Evolutionary conservation across 1,140 invertebrate species (phyloP), one percentile per base, ranked within the genome.

Genomic region (Pemphigus obesinymphae): DNA sequence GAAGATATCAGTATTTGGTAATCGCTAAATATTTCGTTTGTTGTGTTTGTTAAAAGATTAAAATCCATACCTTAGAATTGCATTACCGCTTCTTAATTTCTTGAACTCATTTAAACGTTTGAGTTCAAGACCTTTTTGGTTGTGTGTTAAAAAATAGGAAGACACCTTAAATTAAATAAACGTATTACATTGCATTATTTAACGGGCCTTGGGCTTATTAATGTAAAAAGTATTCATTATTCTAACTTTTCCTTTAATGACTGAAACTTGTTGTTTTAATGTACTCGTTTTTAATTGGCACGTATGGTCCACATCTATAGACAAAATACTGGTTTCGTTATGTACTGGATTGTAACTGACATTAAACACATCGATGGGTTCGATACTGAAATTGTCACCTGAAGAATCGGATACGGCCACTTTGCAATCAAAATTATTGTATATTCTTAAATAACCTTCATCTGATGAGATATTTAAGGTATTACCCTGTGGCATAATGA

Each of bases 401-500:
- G 80, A 31, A n/a, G 61, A 34, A 15, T 58, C 17, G 11, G 73
- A 61, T 15, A 83, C 2, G 2, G 23, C 20, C 7, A 82, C 83
- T 17, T 68, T n/a, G 50, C 83, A 83, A 31, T 76, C 58, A 48
- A 91, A 85, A 2, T 89, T 87, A 85, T 96, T 96, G 83, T 92
- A 93, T 82, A 95, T 87, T 82, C 92, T 89, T 53, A 95, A 80
- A 86, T 94, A 92, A 0, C 89, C 88, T 29, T 89, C 85, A 17
- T 90, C 90, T 53, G 48, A 50, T 0, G 48, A 31, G 11, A 34
- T 4, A 8, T 29, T 8, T n/a, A 48, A 20, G 0, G 6, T 31
- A 50, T 31, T 8, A 37, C 40, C 23, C 70, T 73, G 43, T 10
- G 37, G 34, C 34, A 40, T 40, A n/a, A n/a, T n/a, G n/a, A n/a